Evolutionary conservation across 2,888 invertebrate genomes (phyloP).

Genomic region (Geophilus truncorum): DNA sequence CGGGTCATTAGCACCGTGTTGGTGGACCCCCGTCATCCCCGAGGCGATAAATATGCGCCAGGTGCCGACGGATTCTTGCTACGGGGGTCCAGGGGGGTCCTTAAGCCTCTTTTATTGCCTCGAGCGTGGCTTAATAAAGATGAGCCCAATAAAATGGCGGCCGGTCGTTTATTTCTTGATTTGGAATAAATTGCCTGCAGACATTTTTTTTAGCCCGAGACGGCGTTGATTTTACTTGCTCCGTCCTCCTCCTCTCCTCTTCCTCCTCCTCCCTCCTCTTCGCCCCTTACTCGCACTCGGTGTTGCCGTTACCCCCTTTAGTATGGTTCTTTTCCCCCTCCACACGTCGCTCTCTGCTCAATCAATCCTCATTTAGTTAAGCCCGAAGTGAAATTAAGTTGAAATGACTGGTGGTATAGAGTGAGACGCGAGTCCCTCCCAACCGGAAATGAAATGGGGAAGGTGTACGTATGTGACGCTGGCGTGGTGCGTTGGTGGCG

Average conservation of each 20-base stretch:
- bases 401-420: conserved; percentile 31
- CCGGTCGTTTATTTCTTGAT: conserved; percentile 33
- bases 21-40: neutral
- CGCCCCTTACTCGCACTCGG: neutral
- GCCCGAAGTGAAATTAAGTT: conserved; percentile 30
- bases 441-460: conserved; percentile 1
- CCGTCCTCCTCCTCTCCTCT: neutral
- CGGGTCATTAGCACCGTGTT: neutral
- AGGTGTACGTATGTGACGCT: neutral
- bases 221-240: neutral
- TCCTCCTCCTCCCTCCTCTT: neutral
- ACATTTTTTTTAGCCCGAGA: neutral
- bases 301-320: neutral
- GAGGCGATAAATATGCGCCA: conserved; percentile 23
- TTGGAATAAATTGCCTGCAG: conserved; percentile 31
- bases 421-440: neutral
- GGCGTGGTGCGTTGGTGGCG: neutral
- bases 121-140: conserved; percentile 34
- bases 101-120: conserved; percentile 33
- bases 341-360: neutral
- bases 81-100: neutral
- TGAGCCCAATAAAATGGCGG: conserved; percentile 33
- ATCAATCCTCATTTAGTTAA: conserved; percentile 33
- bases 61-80: neutral
- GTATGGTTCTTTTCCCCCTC: neutral